These are phyloP conservation scores for Macrotis lagotis DNA, from an alignment of 2,113 vertebrate species.

Conservation along the genomic window DNA sequence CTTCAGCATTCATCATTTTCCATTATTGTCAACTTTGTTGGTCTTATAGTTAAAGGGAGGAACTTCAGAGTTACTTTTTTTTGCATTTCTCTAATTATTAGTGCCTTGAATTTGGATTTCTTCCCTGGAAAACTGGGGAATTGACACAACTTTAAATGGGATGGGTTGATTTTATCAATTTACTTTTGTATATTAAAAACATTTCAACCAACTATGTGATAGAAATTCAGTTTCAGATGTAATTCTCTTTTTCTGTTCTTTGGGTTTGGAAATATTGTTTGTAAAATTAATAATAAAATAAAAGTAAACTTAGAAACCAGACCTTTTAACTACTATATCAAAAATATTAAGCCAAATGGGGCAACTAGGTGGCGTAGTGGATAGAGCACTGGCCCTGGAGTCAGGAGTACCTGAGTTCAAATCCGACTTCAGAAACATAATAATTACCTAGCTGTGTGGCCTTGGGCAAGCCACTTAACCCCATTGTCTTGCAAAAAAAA, in stretches of 20 bases:
- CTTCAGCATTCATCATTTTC: background rate
- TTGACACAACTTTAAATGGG: background rate
- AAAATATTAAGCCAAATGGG: background rate
- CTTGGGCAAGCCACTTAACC: too few relatives aligned
- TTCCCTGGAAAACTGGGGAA: background rate
- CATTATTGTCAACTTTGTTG: background rate
- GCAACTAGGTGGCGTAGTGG: too few relatives aligned
- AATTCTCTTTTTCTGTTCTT: background rate
- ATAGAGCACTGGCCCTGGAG: too few relatives aligned
- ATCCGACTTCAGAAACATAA: too few relatives aligned
- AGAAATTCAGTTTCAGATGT: background rate
- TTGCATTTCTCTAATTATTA: background rate
- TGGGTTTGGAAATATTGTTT: background rate
- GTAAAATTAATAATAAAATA: background rate
- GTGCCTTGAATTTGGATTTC: background rate
- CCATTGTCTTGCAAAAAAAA: too few relatives aligned
- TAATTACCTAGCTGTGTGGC: too few relatives aligned
- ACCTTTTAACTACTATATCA: background rate
- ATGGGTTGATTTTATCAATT: background rate
- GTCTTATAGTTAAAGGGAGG: background rate
- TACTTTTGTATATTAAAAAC: background rate
- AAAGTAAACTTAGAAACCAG: background rate
- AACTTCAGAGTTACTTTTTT: background rate
- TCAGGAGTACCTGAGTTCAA: too few relatives aligned
- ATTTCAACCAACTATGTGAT: background rate